These are phyloP conservation scores for Diprion similis DNA, from an alignment of 1,140 invertebrate species.

Conservation along the genomic window DNA sequence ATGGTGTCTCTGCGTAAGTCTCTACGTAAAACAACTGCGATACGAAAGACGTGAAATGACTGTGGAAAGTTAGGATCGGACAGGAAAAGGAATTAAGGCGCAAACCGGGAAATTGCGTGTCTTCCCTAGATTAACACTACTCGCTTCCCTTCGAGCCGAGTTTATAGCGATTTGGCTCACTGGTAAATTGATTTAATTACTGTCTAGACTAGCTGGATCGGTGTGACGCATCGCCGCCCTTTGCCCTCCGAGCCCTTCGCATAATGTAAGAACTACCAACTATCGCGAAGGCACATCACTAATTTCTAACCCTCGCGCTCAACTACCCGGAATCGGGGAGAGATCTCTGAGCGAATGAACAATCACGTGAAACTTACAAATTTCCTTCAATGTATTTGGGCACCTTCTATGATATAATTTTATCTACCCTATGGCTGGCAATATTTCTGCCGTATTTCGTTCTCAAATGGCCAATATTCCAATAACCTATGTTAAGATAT, in stretches of 20 bases:
- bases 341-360: no score
- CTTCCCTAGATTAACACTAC: not conserved
- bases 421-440: not conserved
- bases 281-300: no score
- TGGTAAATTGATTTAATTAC: constrained; percentile 6
- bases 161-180: constrained; percentile 1
- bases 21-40: no score
- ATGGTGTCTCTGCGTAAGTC: no score
- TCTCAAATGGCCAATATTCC: no score
- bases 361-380: no score
- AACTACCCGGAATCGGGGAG: no score
- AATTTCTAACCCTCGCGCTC: no score
- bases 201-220: not conserved
- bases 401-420: not conserved
- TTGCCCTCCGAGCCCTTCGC: not conserved
- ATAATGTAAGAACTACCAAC: not conserved
- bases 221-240: not conserved
- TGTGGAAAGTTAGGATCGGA: no score
- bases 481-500: no score
- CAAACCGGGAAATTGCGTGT: not conserved
- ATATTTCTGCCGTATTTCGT: not conserved
- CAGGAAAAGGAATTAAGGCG: not conserved
- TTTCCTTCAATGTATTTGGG: not conserved
- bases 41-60: no score
- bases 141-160: not conserved